A percentile compares a stretch with the other conserved stretches of the same genome.
These are phyloP conservation scores for Pterostichus niger DNA, from an alignment of 2,888 invertebrate species.

Conservation along the genomic window DNA sequence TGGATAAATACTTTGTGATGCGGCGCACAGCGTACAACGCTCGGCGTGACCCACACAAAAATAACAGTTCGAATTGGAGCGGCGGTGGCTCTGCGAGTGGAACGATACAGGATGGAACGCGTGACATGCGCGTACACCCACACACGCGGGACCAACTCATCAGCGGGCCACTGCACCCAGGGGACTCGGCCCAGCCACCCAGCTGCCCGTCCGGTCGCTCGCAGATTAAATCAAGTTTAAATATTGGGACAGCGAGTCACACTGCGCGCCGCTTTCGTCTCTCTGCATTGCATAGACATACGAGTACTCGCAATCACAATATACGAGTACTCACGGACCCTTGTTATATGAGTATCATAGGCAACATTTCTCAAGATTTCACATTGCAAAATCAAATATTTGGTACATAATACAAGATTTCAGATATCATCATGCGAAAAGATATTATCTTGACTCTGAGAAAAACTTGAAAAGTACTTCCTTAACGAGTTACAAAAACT, in stretches of 20 bases:
- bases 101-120: slow-evolving; percentile 35
- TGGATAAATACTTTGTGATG: slow-evolving; percentile 65
- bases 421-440: background rate
- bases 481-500: slow-evolving; percentile 7
- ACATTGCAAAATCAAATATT: background rate
- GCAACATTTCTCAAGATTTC: background rate
- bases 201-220: slow-evolving; percentile 25
- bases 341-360: no score
- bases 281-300: no score
- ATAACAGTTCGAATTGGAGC: slow-evolving; percentile 56
- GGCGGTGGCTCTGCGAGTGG: slow-evolving; percentile 19
- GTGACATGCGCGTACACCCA: slow-evolving; percentile 34
- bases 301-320: no score
- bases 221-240: slow-evolving; percentile 67
- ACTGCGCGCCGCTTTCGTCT: background rate
- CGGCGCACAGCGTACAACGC: slow-evolving; percentile 49
- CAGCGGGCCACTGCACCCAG: slow-evolving; percentile 62
- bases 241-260: slow-evolving; percentile 55
- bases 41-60: slow-evolving; percentile 48
- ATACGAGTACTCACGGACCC: no score
- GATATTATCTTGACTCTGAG: background rate
- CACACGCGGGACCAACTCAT: slow-evolving; percentile 64
- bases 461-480: background rate
- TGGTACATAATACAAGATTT: background rate
- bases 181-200: slow-evolving; percentile 29